Evolutionary conservation across 2,113 vertebrate genomes (phyloP).

Genomic region (Sapajus apella): DNA sequence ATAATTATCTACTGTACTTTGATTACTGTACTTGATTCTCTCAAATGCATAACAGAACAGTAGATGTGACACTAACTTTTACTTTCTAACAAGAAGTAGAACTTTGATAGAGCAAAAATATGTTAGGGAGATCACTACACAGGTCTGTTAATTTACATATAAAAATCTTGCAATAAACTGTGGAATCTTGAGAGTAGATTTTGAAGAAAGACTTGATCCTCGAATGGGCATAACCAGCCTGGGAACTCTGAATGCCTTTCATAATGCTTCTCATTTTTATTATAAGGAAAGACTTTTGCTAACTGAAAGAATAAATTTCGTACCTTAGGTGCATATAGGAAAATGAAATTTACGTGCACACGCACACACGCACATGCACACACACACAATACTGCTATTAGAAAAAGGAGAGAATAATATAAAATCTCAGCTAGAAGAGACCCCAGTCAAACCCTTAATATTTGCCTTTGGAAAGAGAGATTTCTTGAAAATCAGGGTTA

Average conservation of each 20-base stretch:
- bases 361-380: not conserved
- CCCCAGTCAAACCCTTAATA: not conserved
- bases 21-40: constrained; percentile 1
- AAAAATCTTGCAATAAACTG: not conserved
- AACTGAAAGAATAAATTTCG: not conserved
- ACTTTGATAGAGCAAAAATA: not conserved
- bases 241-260: not conserved
- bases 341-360: not conserved
- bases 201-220: not conserved
- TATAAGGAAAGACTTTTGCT: not conserved
- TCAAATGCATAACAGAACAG: not conserved
- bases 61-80: not conserved
- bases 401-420: not conserved
- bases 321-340: not conserved
- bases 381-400: not conserved
- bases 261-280: not conserved
- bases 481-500: not conserved
- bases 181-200: not conserved
- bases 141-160: not conserved
- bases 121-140: not conserved
- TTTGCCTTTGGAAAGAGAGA: not conserved
- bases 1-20: not conserved
- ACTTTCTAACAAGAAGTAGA: constrained; percentile 28
- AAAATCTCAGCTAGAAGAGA: not conserved
- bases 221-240: not conserved